Base-by-base conservation (phyloP, 2,797 vertebrate species). In the Geotrypetes seraphini region DNA sequence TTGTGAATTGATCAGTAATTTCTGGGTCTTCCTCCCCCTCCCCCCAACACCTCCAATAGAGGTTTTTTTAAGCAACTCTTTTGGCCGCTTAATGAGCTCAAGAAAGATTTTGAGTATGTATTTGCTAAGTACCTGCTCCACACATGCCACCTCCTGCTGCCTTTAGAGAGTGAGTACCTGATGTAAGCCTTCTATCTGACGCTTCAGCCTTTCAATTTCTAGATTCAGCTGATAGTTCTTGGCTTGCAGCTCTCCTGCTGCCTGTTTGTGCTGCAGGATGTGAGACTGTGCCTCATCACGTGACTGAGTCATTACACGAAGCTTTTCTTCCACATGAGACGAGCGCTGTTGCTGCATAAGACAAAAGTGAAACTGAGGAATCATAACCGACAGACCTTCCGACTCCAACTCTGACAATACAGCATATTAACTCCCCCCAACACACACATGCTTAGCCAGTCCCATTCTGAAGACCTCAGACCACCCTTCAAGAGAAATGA, bases 241-340 rank as follows among this genome's bases (percentile, higher is more conserved):
- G 5, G 75, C 73, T 31, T 92, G 89, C 21, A 88, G 76, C 26
- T 96, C 89, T 0, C 72, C 68, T 41, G 86, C 60, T 9, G 39
- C 60, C 45, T 93, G 86, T 22, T 88, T 91, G 67, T 96, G 92
- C 69, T 90, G 90, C 25, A 87, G 56, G 57, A 78, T 85, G 55
- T 81, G 73, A 11, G 63, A 65, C 69, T 91, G 91, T n/a, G 78
- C 71, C 64, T 96, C 89, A 11, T 97, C 90, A n/a, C 89, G 65
- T 1, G 87, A 83, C 50, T 83, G 84, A 0, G 78, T 77, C 34
- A 82, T 29, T 3, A 72, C 66, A 28, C 81, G 75, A 19, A 96
- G 70, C 76, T 90, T 97, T 69, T 97, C 92, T 59, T 94, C 85
- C 31, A 92, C 31, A 10, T 83, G 67, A 2, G 72, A 75, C 15